Percentiles rank a stretch among this genome's conserved stretches.
phyloP scores from a whole-genome alignment of 2,113 vertebrate genomes.

The Equus quagga region DNA sequence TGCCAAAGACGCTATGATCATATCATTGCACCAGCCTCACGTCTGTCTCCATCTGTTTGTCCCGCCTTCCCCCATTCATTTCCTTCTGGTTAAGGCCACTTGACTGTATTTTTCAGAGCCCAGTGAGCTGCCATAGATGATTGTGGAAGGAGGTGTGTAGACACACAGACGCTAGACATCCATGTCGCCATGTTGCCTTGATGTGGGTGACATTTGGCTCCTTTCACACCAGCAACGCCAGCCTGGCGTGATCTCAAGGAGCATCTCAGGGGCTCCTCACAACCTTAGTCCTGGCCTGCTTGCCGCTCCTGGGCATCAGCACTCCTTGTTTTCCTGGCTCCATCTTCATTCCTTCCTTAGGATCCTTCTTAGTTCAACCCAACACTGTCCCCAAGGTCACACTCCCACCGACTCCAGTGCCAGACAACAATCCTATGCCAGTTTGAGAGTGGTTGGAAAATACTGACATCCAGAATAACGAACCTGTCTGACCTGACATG shows the following conservation, averaged over 20 bases:
- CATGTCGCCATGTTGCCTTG: accelerated
- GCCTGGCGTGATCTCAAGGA: neutral
- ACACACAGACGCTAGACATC: neutral
- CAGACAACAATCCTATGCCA: neutral
- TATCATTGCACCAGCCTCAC: accelerated
- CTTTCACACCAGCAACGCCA: neutral
- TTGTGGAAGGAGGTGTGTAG: neutral
- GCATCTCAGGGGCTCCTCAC: neutral
- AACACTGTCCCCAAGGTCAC: neutral
- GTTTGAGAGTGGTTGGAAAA: neutral
- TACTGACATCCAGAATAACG: accelerated
- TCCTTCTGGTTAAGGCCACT: neutral
- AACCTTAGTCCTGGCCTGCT: neutral
- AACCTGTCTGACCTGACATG: neutral
- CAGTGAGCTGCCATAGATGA: neutral
- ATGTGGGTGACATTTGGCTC: neutral
- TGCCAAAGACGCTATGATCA: accelerated
- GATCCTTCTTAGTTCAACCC: neutral
- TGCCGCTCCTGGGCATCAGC: neutral
- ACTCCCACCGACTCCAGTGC: neutral
- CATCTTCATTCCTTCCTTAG: neutral
- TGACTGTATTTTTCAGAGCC: neutral
- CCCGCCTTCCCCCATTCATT: neutral
- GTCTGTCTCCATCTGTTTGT: neutral
- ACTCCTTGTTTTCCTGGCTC: neutral